Conservation (phyloP, 2,797 vertebrate genomes). For the Coreius guichenoti region DNA sequence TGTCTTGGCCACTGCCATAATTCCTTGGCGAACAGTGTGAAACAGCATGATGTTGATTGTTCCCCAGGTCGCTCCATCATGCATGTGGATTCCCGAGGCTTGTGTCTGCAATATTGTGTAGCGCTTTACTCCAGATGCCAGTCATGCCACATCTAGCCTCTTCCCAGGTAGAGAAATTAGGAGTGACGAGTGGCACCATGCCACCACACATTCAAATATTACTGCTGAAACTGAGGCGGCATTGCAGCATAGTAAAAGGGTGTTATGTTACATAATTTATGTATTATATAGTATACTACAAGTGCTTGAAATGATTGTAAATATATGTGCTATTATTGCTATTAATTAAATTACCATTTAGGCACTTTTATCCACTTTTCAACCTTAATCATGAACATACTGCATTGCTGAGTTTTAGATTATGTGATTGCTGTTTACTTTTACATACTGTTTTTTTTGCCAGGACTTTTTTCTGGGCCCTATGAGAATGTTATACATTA, state of each 20-base stretch:
- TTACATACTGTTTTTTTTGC: no score
- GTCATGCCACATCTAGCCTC: conserved; percentile 40
- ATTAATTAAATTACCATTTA: not conserved
- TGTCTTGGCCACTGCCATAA: conserved; percentile 65
- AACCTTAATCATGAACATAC: no score
- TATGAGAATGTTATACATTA: no score
- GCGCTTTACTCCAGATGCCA: conserved; percentile 29
- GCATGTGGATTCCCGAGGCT: not conserved
- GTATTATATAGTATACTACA: not conserved
- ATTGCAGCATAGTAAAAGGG: conserved; percentile 5
- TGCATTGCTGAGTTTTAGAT: no score
- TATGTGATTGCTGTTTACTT: no score
- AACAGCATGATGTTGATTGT: conserved; percentile 68
- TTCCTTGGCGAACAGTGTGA: conserved; percentile 68
- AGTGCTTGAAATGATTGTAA: not conserved
- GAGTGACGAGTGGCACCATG: conserved; percentile 23
- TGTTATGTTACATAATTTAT: conserved; percentile 14
- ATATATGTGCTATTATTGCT: not conserved
- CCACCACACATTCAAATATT: conserved; percentile 30
- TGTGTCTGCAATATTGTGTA: conserved; percentile 34
- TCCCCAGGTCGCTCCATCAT: conserved; percentile 53
- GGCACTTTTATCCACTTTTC: not conserved
- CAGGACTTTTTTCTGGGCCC: no score
- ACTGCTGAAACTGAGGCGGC: conserved; percentile 4
- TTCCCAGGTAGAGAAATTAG: conserved; percentile 29